A percentile compares a stretch with the other conserved stretches of the same genome.
phyloP scores from a whole-genome alignment of 2,113 vertebrate genomes.

The Onychorhynchus coronatus region DNA sequence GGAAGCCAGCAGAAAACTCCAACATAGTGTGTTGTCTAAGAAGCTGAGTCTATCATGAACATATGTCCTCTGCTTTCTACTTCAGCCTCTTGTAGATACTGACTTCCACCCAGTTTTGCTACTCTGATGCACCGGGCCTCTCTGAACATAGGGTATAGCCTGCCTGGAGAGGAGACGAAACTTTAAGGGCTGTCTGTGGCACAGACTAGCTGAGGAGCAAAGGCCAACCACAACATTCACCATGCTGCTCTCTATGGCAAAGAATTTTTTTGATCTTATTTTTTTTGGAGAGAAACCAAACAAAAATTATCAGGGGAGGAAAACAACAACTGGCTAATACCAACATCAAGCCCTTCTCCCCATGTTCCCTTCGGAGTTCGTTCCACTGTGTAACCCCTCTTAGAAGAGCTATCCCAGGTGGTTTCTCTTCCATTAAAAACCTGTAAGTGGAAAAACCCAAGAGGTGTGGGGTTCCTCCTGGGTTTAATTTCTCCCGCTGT shows the following conservation, averaged over 20 bases:
- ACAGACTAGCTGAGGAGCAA: background rate
- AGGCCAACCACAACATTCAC: background rate
- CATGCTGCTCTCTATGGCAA: background rate
- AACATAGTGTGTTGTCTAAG: background rate
- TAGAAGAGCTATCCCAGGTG: background rate
- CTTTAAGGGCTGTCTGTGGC: background rate
- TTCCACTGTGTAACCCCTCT: background rate
- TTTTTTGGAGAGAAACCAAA: background rate
- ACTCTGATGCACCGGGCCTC: background rate
- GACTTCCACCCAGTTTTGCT: background rate
- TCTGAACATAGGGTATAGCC: background rate
- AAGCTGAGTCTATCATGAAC: background rate
- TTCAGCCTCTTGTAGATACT: background rate
- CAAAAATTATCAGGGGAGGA: background rate
- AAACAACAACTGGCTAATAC: no score
- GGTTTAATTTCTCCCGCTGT: background rate
- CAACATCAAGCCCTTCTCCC: background rate
- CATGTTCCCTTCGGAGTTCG: no score
- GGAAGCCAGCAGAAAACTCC: background rate
- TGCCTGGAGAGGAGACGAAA: background rate
- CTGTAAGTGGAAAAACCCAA: background rate
- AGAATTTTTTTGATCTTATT: background rate
- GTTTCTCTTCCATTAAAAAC: background rate
- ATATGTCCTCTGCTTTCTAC: background rate
- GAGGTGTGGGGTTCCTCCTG: background rate